A percentile compares a stretch with the other conserved stretches of the same genome.
phyloP scores from a whole-genome alignment of 2,797 vertebrate species.

The Scolopax bukidnonensis region DNA sequence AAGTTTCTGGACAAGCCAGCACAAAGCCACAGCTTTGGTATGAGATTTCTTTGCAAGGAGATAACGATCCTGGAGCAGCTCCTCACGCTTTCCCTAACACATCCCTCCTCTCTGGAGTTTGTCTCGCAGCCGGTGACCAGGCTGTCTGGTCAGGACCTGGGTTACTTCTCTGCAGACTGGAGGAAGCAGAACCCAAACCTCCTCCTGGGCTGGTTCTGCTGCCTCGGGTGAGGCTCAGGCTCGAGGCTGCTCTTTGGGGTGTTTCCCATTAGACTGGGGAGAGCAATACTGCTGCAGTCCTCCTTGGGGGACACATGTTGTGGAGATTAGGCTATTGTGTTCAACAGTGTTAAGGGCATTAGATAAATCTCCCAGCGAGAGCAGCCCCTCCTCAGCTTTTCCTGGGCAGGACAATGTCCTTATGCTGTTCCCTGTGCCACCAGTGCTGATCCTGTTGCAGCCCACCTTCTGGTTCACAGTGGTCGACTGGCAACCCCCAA shows the following conservation, averaged over 20 bases:
- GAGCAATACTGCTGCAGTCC: neutral
- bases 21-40: neutral
- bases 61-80: neutral
- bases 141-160: neutral
- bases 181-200: neutral
- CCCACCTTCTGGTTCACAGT: fast-evolving
- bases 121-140: fast-evolving
- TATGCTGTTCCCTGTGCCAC: neutral
- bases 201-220: neutral
- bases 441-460: neutral
- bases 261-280: neutral
- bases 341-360: neutral
- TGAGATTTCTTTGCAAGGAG: neutral
- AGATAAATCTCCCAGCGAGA: neutral
- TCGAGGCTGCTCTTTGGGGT: neutral
- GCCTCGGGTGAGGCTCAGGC: neutral
- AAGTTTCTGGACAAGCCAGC: neutral
- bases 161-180: neutral
- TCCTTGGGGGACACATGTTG: neutral
- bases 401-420: neutral
- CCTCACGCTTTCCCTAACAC: fast-evolving
- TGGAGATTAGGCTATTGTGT: neutral
- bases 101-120: neutral
- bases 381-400: neutral
- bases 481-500: neutral